Evolutionary conservation across 1,140 invertebrate species (phyloP).

Genomic region (Ceratina japonica): DNA sequence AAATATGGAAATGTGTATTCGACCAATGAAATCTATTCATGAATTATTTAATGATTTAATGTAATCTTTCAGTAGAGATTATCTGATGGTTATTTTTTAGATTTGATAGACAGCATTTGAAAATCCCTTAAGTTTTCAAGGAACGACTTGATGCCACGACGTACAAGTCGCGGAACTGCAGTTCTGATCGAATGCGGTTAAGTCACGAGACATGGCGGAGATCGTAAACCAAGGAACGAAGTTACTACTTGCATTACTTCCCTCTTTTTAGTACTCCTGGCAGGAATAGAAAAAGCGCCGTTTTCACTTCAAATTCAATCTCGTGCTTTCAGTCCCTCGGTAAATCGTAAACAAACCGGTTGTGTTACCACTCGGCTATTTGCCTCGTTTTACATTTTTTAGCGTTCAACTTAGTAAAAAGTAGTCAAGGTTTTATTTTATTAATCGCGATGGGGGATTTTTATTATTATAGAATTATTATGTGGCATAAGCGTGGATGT

Average conservation of each 20-base stretch:
- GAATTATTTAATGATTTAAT: too few relatives aligned
- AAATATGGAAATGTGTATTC: background rate
- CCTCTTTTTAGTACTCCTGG: background rate
- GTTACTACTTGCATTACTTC: background rate
- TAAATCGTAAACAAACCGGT: constrained; percentile 2
- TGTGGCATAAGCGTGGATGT: background rate
- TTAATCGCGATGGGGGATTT: background rate
- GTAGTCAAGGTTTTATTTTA: background rate
- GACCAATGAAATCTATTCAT: too few relatives aligned
- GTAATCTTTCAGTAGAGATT: too few relatives aligned
- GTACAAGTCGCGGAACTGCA: constrained; percentile 1
- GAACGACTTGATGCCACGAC: constrained; percentile 5
- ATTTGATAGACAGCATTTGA: too few relatives aligned
- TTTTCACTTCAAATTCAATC: constrained; percentile 27
- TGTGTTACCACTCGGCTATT: constrained; percentile 3
- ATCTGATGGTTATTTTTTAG: too few relatives aligned
- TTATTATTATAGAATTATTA: constrained; percentile 13
- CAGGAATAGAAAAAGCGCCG: background rate
- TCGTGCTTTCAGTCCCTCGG: background rate
- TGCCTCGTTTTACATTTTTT: constrained; percentile 17
- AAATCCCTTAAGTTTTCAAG: background rate
- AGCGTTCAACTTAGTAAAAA: background rate
- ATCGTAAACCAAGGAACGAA: background rate
- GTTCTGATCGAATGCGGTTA: constrained; percentile 22
- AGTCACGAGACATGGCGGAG: background rate